Base-by-base conservation (phyloP, 2,797 vertebrate genomes). In the Notoglanidium macrostoma region DNA sequence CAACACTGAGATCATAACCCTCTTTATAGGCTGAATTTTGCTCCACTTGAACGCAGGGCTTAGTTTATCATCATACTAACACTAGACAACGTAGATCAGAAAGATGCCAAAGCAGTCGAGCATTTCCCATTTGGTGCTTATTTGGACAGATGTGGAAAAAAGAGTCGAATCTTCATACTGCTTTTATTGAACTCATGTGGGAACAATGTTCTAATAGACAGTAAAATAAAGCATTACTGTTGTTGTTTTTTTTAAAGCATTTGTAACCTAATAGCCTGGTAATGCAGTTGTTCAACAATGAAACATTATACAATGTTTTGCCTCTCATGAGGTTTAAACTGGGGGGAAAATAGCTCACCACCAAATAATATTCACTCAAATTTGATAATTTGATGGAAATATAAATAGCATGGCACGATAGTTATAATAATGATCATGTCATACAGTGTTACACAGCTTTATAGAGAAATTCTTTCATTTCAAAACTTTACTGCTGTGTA, bases 1-100 rank as follows among this genome's bases (percentile, higher is more conserved):
- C 59, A 68, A 32, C 11, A 0, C 46, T 73, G 57, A 72, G 46
- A 57, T 81, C 55, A 61, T 81, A 59, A 54, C 26, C 29, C 23
- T 68, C 29, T 70, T 86, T 23, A 80, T 63, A 21, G 67, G 67
- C 57, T 57, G 46, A 19, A n/a, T 55, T 74, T 73, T 44, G 67
- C 80, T 78, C 72, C 51, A 59, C 19, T 83, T 59, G 35, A 54
- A 51, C 11, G 63, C 46, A 54, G 9, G 80, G 46, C 9, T 51
- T 29, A 35, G 81, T 51, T 68, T 83, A 29, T 40, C 57, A n/a
- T 83, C n/a, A 23, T 82, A 51, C 6, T 29, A 67, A 82, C n/a
- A 67, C 44, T 21, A 67, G 44, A 67, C 74, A 77, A 29, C 5
- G n/a, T 11, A 32, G 49, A 77, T 77, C 49, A 32, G 49, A 32